Conservation (phyloP, 2,888 invertebrate genomes). For the Aporophyla nigra region DNA sequence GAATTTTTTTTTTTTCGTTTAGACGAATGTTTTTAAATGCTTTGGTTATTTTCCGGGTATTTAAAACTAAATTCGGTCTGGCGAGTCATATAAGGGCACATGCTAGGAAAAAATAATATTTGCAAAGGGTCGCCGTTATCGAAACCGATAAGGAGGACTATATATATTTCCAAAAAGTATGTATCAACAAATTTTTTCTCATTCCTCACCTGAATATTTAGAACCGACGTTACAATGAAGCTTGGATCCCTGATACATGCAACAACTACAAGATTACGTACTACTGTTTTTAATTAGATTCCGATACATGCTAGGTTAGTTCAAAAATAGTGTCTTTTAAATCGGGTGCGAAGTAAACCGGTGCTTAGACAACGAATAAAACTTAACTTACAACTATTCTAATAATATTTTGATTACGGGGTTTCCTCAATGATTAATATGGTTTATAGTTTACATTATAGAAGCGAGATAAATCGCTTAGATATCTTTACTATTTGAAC, state of each 20-base stretch:
- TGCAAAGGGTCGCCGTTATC: no score
- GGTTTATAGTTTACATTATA: constrained; percentile 36
- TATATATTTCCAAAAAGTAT: constrained; percentile 33
- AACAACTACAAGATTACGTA: constrained; percentile 56
- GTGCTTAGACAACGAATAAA: constrained; percentile 71
- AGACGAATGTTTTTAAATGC: neutral
- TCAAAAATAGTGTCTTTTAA: constrained; percentile 75
- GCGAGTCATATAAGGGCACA: no score
- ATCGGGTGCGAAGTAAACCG: constrained; percentile 78
- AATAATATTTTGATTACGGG: constrained; percentile 51
- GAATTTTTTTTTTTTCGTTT: no score
- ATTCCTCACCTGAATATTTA: constrained; percentile 27
- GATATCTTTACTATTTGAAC: constrained; percentile 49
- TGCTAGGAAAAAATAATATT: no score
- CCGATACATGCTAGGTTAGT: constrained; percentile 63
- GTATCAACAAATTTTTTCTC: neutral
- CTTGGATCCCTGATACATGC: constrained; percentile 19
- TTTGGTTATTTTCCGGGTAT: no score
- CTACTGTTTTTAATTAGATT: constrained; percentile 45
- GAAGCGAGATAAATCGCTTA: constrained; percentile 42
- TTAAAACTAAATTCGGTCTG: no score
- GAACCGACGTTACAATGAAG: constrained; percentile 38
- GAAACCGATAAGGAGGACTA: no score
- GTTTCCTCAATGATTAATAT: constrained; percentile 56
- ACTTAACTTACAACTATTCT: constrained; percentile 57